Evolutionary conservation across 1,140 invertebrate species (phyloP), one percentile per base, ranked within the genome.

Genomic region (Caenorhabditis remanei): DNA sequence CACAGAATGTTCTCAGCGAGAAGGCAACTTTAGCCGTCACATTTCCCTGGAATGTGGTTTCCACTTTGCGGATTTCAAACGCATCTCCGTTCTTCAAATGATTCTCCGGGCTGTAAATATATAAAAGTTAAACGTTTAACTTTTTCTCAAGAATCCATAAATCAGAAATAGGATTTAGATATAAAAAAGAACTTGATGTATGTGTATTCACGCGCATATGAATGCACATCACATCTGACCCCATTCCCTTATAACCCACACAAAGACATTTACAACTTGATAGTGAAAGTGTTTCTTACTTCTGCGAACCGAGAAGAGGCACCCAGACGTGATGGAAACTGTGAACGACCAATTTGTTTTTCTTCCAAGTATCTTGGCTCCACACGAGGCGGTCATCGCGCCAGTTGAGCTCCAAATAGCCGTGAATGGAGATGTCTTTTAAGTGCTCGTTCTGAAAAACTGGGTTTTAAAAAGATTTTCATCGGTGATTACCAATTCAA

Each of bases 371-470:
- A 53, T 87, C 83, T 46, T 89, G 58, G 67, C 89, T 90, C 91
- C 91, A 92, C 4, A 71, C 55, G 11, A 92, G 75, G 43, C 91
- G 88, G 24, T 90, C 85, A 67, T 92, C 91, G n/a, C 79, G 82
- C 91, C 91, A 92, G 71, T 87, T 88, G 16, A 92, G 46, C 53
- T 92, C 89, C 55, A 92, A 83, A 75, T 92, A 92, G 0, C 91
- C 91, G 46, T 90, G 88, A 48, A 92, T 92, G 53, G 91, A 86
- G 24, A 92, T 83, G 63, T 92, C 92, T 86, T 91, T 90, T 16
- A 92, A 41, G 63, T 92, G 92, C 83, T 92, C 91, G 86, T 92
- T 92, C 91, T 91, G 83, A 85, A 90, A 67, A 32, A 32, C 2
- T n/a, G n/a, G 32, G 0, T 32, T 32, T 21, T 50, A 24, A 19